Evolutionary conservation across 1,140 invertebrate genomes (phyloP).

Genomic region (Cepaea nemoralis): DNA sequence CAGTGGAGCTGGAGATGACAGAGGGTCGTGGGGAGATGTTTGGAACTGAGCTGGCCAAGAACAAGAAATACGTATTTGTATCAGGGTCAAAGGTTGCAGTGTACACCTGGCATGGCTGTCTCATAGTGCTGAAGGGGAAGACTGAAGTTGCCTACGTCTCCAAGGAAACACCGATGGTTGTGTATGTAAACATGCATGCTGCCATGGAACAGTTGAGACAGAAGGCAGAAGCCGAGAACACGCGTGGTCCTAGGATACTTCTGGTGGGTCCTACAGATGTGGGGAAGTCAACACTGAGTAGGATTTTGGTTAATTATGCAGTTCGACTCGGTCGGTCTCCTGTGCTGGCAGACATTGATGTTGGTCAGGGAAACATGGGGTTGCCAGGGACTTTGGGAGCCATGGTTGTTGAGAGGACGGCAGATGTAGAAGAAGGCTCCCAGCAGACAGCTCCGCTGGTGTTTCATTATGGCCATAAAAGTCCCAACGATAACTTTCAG

Average conservation of each 20-base stretch:
- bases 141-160: constrained; percentile 94
- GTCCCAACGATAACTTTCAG: constrained; percentile 82
- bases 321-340: constrained; percentile 80
- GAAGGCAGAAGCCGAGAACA: constrained; percentile 81
- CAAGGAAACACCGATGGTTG: constrained; percentile 95
- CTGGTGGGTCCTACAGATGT: constrained; percentile 95
- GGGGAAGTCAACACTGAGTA: constrained; percentile 89
- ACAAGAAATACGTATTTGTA: constrained; percentile 91
- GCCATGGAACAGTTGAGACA: constrained; percentile 90
- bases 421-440: constrained; percentile 90
- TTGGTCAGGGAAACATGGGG: constrained; percentile 85
- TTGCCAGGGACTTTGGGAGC: constrained; percentile 90
- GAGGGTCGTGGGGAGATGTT: constrained; percentile 94
- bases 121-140: constrained; percentile 80
- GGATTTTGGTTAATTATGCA: constrained; percentile 86
- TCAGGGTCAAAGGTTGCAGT: constrained; percentile 94
- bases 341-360: constrained; percentile 95
- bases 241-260: constrained; percentile 79
- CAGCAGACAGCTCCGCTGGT: constrained; percentile 82
- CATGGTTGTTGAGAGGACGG: constrained; percentile 88
- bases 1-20: no score
- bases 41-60: constrained; percentile 94
- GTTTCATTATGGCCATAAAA: constrained; percentile 93
- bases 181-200: constrained; percentile 95
- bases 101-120: constrained; percentile 96